Evolutionary conservation across 1,140 invertebrate species (phyloP), one percentile per base, ranked within the genome.

Genomic region (Drosophila paulistorum): DNA sequence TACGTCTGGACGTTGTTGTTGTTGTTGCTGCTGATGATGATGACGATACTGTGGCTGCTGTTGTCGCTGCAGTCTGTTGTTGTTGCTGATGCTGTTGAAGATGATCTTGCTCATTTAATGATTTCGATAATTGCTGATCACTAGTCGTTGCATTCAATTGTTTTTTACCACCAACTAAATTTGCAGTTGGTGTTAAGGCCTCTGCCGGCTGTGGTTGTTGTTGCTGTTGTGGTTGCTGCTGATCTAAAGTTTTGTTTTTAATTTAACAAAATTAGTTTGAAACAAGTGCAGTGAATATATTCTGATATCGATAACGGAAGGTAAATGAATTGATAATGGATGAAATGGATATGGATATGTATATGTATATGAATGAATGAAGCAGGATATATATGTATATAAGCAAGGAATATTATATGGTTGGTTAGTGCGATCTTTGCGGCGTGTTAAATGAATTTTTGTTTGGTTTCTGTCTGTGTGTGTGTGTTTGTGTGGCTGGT

Each of bases 1-100:
- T 97, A 94, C 97, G 96, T 93, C 96, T 96, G 93, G 96, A 97
- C 93, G 96, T 92, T 90, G 95, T 97, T 97, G 93, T 93, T 94
- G 67, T 93, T 92, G 89, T 87, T 91, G 91, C 61, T 77, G 86
- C 78, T 92, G 20, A 23, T 23, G 20, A 23, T 23, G 72, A 68
- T 68, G 71, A 55, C 92, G 72, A 68, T 68, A 68, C 60, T 69
- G 77, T 48, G 33, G 73, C 51, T 51, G 71, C 61, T 30, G 58
- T 54, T 14, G 26, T 51, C 64, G 70, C 69, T 74, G 70, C 68
- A 61, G 63, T 71, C 68, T 77, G 37, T n/a, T 39, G 82, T 66
- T 79, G 65, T 70, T 55, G 62, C 57, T 71, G 79, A 84, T 71
- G 74, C 65, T 79, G 79, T 71, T 85, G 87, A 67, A 75, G 75